Evolutionary conservation across 64 coral and sea anemone species (phyloP), one percentile per base, ranked within the genome.

Genomic region (Montipora sp.): DNA sequence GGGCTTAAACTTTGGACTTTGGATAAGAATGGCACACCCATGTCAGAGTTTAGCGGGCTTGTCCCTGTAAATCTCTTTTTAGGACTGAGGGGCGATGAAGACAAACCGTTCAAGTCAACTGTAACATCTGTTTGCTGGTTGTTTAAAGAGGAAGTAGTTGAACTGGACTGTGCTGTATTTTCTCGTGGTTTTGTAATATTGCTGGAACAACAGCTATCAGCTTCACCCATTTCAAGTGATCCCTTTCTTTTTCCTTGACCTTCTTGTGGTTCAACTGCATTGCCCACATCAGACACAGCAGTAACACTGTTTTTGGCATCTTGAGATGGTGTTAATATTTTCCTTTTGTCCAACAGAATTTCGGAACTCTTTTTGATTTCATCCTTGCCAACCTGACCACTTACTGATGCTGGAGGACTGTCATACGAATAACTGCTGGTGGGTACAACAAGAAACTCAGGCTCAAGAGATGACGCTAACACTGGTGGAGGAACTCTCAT

Each of bases 361-460:
- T 71, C 82, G 21, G 63, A 22, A 51, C 19, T 71, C 1, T 50
- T 27, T 51, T 85, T 85, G 11, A 9, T 11, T 11, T 21, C 80
- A 7, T 47, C 43, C 27, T 51, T 81, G 43, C 47, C 23, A 16
- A 13, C 47, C 7, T 53, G 44, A 5, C 92, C 77, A 14, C 19
- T 80, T 8, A 51, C 68, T 71, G 95, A 94, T 43, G 93, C 58
- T 11, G 89, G 83, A 18, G 92, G 84, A 51, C 89, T 87, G 72
- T 90, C 76, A 50, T 66, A 89, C 45, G 91, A 81, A 83, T 79
- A 76, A 48, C 92, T 90, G 55, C 88, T 94, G 20, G 85, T 44
- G 59, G 95, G 95, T 45, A 98, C 95, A 43, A 98, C 95, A 70
- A 98, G 90, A 50, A 98, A 98, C 89, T 98, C 95, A 1, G 95